These are phyloP conservation scores for Petrocephalus sullivani DNA, from an alignment of 2,797 vertebrate genomes.

Conservation along the genomic window DNA sequence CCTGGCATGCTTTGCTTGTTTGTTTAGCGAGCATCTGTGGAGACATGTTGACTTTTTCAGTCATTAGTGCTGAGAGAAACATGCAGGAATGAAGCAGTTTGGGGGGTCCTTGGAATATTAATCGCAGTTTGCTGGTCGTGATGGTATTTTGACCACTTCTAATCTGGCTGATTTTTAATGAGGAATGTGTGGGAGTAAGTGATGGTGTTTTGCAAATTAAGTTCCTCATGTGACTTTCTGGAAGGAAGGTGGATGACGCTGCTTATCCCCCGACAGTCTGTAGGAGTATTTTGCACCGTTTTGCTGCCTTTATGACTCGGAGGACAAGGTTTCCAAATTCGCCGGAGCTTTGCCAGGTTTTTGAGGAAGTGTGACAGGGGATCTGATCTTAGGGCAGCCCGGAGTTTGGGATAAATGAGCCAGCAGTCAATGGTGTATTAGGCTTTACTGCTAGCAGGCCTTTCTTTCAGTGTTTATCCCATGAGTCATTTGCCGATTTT, in stretches of 20 bases:
- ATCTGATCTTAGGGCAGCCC: background rate
- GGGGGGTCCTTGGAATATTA: background rate
- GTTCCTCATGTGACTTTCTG: background rate
- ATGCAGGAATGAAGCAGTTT: background rate
- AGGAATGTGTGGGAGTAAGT: background rate
- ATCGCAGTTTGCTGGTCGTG: background rate
- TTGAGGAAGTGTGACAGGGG: background rate
- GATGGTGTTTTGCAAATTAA: background rate
- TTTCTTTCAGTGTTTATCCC: background rate
- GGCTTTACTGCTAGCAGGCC: background rate
- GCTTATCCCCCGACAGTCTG: background rate
- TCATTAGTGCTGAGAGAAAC: background rate
- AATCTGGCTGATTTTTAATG: background rate
- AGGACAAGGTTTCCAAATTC: background rate
- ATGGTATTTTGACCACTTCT: background rate
- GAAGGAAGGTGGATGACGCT: background rate
- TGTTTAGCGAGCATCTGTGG: conserved; percentile 12
- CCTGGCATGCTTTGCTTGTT: background rate
- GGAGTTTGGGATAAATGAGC: background rate
- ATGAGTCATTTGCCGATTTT: background rate
- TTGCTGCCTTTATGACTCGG: background rate
- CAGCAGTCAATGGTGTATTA: background rate
- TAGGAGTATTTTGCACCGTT: background rate
- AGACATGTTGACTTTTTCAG: background rate
- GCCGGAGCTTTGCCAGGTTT: background rate